A percentile compares a stretch with the other conserved stretches of the same genome.
Evolutionary conservation across 23 tunicate genomes (phyloP).

Genomic region (Ciona savignyi): DNA sequence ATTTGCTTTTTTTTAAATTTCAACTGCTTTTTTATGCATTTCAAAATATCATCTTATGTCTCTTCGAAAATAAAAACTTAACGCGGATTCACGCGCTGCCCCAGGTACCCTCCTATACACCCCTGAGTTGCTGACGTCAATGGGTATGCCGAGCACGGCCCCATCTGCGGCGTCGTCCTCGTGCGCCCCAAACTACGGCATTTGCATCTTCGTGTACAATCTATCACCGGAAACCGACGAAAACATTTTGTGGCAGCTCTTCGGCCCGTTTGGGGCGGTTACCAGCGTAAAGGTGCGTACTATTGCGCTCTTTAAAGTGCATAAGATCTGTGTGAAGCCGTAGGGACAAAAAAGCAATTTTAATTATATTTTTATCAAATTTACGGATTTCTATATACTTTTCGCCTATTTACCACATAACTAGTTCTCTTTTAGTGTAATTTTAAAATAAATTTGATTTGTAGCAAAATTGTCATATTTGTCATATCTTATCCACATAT

Average conservation of each 20-base stretch:
- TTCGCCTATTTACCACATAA: too few relatives aligned
- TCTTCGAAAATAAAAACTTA: not conserved
- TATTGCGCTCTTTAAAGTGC: not conserved
- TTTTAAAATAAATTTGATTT: too few relatives aligned
- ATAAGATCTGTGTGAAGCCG: too few relatives aligned
- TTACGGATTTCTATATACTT: too few relatives aligned
- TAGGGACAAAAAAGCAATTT: too few relatives aligned
- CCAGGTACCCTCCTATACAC: conserved; percentile 65
- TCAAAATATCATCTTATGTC: not conserved
- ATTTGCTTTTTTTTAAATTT: too few relatives aligned
- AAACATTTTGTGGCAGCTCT: conserved; percentile 87
- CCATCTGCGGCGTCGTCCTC: conserved; percentile 36
- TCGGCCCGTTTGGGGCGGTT: conserved; percentile 97
- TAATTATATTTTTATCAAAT: too few relatives aligned
- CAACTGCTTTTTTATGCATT: not conserved
- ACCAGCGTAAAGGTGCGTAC: conserved; percentile 70
- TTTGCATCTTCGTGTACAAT: conserved; percentile 95
- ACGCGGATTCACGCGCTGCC: conserved; percentile 32
- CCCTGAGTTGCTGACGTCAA: conserved; percentile 54
- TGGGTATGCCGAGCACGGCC: conserved; percentile 40
- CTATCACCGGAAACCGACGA: conserved; percentile 88
- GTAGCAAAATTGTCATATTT: too few relatives aligned
- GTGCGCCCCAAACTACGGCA: conserved; percentile 36
- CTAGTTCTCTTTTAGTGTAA: too few relatives aligned
- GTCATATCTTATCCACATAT: too few relatives aligned